Evolutionary conservation across 1,140 invertebrate genomes (phyloP).

Genomic region (Lethrus apterus): DNA sequence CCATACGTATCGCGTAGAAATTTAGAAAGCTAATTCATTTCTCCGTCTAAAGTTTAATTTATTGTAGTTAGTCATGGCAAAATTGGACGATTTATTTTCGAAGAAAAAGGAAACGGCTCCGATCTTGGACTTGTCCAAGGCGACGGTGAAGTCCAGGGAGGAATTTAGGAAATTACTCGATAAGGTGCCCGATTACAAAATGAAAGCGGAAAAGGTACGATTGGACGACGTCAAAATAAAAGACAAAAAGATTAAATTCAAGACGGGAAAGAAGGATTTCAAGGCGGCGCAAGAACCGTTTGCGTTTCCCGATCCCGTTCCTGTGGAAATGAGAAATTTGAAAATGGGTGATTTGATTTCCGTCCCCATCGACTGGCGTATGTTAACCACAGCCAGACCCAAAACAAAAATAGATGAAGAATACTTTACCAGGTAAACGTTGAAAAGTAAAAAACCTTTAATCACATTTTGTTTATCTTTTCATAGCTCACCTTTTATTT

Average conservation of each 20-base stretch:
- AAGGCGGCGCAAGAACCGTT: slow-evolving; percentile 53
- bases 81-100: slow-evolving; percentile 73
- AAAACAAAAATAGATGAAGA: slow-evolving; percentile 78
- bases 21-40: too few species aligned
- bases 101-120: slow-evolving; percentile 78
- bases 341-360: slow-evolving; percentile 71
- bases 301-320: slow-evolving; percentile 71
- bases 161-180: slow-evolving; percentile 76
- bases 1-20: too few species aligned
- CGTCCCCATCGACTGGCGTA: slow-evolving; percentile 88
- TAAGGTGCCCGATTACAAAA: slow-evolving; percentile 84
- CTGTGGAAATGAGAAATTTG: slow-evolving; percentile 69
- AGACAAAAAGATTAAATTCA: slow-evolving; percentile 57
- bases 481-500: neutral
- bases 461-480: neutral
- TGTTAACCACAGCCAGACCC: slow-evolving; percentile 79
- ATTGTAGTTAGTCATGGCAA: slow-evolving; percentile 43
- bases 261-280: slow-evolving; percentile 57
- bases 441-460: slow-evolving; percentile 2
- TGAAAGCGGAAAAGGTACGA: slow-evolving; percentile 72
- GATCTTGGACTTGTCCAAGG: slow-evolving; percentile 76
- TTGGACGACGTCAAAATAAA: slow-evolving; percentile 59
- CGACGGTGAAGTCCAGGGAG: slow-evolving; percentile 63
- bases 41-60: neutral
- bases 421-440: slow-evolving; percentile 67